These are phyloP conservation scores for Dasyornis broadbenti DNA, from an alignment of 2,113 vertebrate species.

Conservation along the genomic window DNA sequence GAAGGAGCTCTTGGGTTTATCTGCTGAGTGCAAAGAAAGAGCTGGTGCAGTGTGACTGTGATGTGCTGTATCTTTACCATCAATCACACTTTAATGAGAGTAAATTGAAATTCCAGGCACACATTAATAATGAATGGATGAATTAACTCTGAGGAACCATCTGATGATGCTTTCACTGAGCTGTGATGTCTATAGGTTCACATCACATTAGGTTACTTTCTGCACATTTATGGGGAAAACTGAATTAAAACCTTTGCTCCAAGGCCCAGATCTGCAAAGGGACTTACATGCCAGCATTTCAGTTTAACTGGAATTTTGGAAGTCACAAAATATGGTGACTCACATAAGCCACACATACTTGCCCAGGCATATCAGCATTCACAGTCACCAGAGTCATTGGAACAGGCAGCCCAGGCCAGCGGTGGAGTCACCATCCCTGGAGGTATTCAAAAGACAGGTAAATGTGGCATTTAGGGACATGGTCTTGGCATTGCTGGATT, in stretches of 20 bases:
- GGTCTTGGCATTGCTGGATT: not conserved
- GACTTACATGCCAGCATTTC: accelerated
- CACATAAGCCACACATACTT: not conserved
- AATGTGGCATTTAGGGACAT: not conserved
- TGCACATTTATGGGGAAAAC: not conserved
- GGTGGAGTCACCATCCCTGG: not conserved
- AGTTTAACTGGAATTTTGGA: not conserved
- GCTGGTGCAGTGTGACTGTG: not conserved
- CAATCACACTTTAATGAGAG: slow-evolving; percentile 64
- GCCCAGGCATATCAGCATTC: not conserved
- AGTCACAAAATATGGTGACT: not conserved
- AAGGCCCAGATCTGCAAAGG: not conserved
- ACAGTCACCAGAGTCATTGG: not conserved
- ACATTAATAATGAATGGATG: slow-evolving; percentile 65
- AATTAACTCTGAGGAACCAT: slow-evolving; percentile 56
- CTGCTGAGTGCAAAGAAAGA: slow-evolving; percentile 19
- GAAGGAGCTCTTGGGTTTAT: not conserved
- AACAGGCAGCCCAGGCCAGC: not conserved
- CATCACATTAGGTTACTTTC: not conserved
- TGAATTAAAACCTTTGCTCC: not conserved
- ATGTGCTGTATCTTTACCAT: slow-evolving; percentile 41
- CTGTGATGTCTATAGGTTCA: not conserved
- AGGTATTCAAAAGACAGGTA: not conserved
- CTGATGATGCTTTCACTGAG: slow-evolving; percentile 26
- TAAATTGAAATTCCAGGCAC: slow-evolving; percentile 67